Conservation (phyloP, 2,113 vertebrate species). For the Colistium nudipinnis region DNA sequence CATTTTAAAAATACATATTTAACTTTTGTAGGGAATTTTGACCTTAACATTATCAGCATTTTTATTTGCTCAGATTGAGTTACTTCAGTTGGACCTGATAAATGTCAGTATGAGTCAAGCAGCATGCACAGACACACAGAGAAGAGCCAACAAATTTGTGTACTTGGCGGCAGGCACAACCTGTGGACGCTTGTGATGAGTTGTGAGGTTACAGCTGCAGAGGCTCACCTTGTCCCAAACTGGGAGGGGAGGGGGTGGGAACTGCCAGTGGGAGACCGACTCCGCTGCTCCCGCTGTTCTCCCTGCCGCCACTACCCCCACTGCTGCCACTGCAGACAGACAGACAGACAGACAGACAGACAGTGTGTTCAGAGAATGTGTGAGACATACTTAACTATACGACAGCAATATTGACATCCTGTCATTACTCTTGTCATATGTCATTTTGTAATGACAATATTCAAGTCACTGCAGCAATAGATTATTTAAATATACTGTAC, state of each 20-base stretch:
- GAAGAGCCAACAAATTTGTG: background rate
- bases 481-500: background rate
- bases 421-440: conserved; percentile 42
- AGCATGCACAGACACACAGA: background rate
- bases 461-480: conserved; percentile 43
- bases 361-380: conserved; percentile 18
- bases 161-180: background rate
- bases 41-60: background rate
- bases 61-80: background rate
- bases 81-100: background rate
- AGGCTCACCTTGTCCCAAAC: conserved; percentile 89
- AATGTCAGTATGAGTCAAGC: background rate
- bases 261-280: conserved; percentile 95
- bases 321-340: conserved; percentile 88
- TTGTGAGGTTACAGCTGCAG: background rate
- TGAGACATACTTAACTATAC: conserved; percentile 34
- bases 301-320: conserved; percentile 94
- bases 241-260: conserved; percentile 95
- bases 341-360: background rate
- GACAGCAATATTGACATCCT: conserved; percentile 43
- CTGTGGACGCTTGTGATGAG: conserved; percentile 3
- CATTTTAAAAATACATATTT: too few relatives aligned
- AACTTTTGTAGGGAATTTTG: background rate
- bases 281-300: conserved; percentile 93
- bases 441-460: conserved; percentile 10